A percentile compares a stretch with the other conserved stretches of the same genome.
Evolutionary conservation across 2,797 vertebrate genomes (phyloP).

Genomic region (Thunnus albacares): DNA sequence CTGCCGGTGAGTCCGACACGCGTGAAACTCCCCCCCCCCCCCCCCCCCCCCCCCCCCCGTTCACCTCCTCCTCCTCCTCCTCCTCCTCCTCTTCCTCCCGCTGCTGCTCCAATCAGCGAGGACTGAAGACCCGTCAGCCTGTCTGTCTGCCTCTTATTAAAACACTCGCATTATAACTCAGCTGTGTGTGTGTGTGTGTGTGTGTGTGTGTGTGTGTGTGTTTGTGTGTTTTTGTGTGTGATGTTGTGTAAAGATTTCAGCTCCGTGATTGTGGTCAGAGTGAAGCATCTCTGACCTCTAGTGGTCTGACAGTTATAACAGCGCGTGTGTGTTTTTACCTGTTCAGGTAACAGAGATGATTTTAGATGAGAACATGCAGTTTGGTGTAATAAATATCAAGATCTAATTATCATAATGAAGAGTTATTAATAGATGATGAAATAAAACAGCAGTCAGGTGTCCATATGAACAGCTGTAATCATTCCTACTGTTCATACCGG

Average conservation of each 20-base stretch:
- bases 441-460: no score
- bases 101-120: slow-evolving; percentile 34
- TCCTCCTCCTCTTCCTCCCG: not conserved
- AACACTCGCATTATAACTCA: not conserved
- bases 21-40: not conserved
- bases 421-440: no score
- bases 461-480: no score
- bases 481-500: no score
- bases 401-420: no score
- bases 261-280: not conserved
- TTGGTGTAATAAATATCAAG: no score
- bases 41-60: not conserved
- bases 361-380: no score
- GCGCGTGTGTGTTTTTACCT: no score
- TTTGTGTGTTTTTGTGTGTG: not conserved
- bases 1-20: not conserved
- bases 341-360: no score
- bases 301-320: not conserved
- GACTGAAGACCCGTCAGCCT: not conserved
- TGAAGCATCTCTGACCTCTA: slow-evolving; percentile 3
- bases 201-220: not conserved
- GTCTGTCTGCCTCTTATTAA: slow-evolving; percentile 11
- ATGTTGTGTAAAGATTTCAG: not conserved
- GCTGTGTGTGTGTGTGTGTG: not conserved
- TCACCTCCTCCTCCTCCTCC: slow-evolving; percentile 2